Evolutionary conservation across 1,140 invertebrate genomes (phyloP).

Genomic region (Drosophila miranda): DNA sequence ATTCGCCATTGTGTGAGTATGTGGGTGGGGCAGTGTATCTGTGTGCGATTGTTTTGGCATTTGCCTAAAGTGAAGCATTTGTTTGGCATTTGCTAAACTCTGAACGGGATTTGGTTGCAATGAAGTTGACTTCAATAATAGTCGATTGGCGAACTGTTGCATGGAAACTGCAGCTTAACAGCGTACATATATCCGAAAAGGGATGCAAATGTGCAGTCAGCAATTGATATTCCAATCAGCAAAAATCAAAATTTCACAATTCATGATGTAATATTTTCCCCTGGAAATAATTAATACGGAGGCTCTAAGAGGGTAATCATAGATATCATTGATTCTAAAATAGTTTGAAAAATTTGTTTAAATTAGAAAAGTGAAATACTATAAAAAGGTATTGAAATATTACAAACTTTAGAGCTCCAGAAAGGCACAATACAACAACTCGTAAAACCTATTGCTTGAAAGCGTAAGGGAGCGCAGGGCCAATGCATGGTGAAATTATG

Average conservation of each 20-base stretch:
- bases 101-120: constrained; percentile 20
- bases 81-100: constrained; percentile 25
- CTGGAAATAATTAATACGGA: too few relatives aligned
- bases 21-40: background rate
- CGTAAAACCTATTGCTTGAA: too few relatives aligned
- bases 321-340: too few relatives aligned
- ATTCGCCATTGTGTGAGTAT: background rate
- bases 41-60: constrained; percentile 8
- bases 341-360: background rate
- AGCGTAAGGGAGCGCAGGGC: too few relatives aligned
- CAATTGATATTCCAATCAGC: background rate
- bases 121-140: constrained; percentile 6
- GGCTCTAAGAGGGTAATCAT: too few relatives aligned
- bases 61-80: constrained; percentile 40
- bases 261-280: too few relatives aligned
- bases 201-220: constrained; percentile 1
- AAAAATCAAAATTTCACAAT: background rate
- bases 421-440: too few relatives aligned
- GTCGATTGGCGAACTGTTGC: constrained; percentile 16
- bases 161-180: background rate
- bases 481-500: too few relatives aligned
- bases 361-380: background rate
- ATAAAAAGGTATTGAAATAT: too few relatives aligned
- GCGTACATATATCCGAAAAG: background rate
- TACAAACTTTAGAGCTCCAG: too few relatives aligned